Evolutionary conservation across 2,113 vertebrate genomes (phyloP), one percentile per base, ranked within the genome.

Genomic region (Neodon shergylaensis): DNA sequence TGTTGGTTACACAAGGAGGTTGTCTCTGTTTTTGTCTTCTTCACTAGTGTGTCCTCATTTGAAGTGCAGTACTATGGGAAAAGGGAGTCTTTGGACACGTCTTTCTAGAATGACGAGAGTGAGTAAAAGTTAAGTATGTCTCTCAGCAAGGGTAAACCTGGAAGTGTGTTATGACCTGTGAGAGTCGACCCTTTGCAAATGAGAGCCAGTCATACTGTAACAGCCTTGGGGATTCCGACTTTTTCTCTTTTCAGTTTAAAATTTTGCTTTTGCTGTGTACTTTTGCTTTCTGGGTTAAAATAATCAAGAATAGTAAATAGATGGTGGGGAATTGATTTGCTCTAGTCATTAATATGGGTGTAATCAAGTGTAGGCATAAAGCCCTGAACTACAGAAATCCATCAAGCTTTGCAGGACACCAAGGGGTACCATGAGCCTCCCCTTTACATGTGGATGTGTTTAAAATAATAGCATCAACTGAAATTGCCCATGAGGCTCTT

Each of bases 301-400:
- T 9, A 2, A 76, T 70, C 7, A 77, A 24, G 1, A n/a, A n/a
- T 77, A 66, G 66, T 7, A 82, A 39, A n/a, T 85, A n/a, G 24
- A 81, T 92, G 70, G 16, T 85, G 49, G 10, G 76, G 33, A 93
- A 77, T 96, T 31, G 94, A 73, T 92, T 85, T 77, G 28, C 1
- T n/a, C 4, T 22, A 81, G 19, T 84, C 83, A 54, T 83, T 96
- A 92, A 79, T 85, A 73, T 42, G 36, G 24, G 21, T 82, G 9
- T 84, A 96, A 72, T 91, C 16, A 84, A 58, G 8, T 91, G 83
- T 90, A 94, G 5, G 9, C 9, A 92, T 74, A 82, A 84, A 90
- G 22, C 19, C 78, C 19, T 72, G 74, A 3, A 78, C 16, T 26
- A 3, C 7, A 70, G 63, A 54, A 26, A 63, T 84, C 61, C 22